These are phyloP conservation scores for Zaprionus bogoriensis DNA, from an alignment of 2,888 invertebrate species.

Conservation along the genomic window DNA sequence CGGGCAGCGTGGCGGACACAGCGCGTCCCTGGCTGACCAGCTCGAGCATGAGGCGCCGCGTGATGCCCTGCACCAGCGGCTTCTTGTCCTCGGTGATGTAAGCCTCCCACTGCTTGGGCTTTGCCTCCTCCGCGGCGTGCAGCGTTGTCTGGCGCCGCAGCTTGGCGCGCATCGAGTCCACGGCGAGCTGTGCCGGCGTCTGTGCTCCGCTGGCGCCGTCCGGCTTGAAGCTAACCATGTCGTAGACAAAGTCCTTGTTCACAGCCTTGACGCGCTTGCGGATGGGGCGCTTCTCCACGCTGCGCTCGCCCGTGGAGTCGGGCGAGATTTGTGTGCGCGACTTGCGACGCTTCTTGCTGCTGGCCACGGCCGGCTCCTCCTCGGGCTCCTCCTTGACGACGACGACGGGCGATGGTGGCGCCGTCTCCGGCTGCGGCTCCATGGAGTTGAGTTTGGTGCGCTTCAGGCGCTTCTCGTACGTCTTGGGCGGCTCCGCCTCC, in stretches of 20 bases:
- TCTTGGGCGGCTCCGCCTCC: conserved; percentile 39
- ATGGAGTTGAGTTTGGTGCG: conserved; percentile 46
- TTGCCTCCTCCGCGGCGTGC: conserved; percentile 35
- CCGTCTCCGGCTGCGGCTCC: conserved; percentile 26
- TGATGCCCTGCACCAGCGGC: conserved; percentile 64
- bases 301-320: conserved; percentile 48
- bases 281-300: conserved; percentile 84
- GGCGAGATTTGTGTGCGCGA: conserved; percentile 61
- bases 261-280: conserved; percentile 87
- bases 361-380: conserved; percentile 32
- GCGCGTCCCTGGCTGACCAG: conserved; percentile 77
- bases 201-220: conserved; percentile 46
- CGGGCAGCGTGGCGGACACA: conserved; percentile 79
- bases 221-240: conserved; percentile 82
- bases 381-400: conserved; percentile 49
- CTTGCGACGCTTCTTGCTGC: conserved; percentile 57
- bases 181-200: conserved; percentile 22
- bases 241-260: conserved; percentile 89
- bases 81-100: conserved; percentile 61
- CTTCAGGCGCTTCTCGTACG: conserved; percentile 58
- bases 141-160: conserved; percentile 56
- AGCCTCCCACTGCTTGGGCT: conserved; percentile 45
- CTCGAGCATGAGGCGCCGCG: conserved; percentile 66
- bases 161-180: conserved; percentile 54
- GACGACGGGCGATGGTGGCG: conserved; percentile 20